Evolutionary conservation across 2,113 vertebrate genomes (phyloP).

Genomic region (Oncorhynchus masou): DNA sequence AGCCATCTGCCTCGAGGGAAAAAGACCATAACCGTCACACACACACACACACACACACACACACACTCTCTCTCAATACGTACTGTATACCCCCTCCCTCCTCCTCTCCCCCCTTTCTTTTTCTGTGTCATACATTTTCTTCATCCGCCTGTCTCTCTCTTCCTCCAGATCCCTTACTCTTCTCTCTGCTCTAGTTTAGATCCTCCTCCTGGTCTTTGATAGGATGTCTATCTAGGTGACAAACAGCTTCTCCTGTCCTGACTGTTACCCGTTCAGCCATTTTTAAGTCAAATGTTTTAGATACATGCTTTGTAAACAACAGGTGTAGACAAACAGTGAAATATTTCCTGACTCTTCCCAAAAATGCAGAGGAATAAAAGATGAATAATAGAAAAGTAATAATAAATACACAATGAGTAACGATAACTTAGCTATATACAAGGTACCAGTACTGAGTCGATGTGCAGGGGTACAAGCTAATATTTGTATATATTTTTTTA

Average conservation of each 20-base stretch:
- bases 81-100: conserved; percentile 17
- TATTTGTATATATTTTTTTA: too few species aligned
- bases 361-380: too few species aligned
- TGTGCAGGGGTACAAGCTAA: too few species aligned
- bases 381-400: too few species aligned
- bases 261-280: conserved; percentile 16
- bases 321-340: too few species aligned
- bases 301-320: too few species aligned
- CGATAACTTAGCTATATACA: too few species aligned
- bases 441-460: too few species aligned
- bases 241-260: conserved; percentile 58
- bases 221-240: conserved; percentile 31
- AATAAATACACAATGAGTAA: too few species aligned
- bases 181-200: conserved; percentile 51
- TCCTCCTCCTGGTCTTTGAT: too few species aligned
- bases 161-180: conserved; percentile 42
- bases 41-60: not conserved
- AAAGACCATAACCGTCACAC: conserved; percentile 56
- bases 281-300: not conserved
- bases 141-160: not conserved
- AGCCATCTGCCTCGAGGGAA: conserved; percentile 70
- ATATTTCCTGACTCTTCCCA: too few species aligned
- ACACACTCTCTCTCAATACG: not conserved
- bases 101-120: not conserved
- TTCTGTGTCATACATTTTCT: not conserved